Percentiles rank a stretch among this genome's conserved stretches.
Conservation (phyloP, 2,888 invertebrate genomes). For the Spisula solida region DNA sequence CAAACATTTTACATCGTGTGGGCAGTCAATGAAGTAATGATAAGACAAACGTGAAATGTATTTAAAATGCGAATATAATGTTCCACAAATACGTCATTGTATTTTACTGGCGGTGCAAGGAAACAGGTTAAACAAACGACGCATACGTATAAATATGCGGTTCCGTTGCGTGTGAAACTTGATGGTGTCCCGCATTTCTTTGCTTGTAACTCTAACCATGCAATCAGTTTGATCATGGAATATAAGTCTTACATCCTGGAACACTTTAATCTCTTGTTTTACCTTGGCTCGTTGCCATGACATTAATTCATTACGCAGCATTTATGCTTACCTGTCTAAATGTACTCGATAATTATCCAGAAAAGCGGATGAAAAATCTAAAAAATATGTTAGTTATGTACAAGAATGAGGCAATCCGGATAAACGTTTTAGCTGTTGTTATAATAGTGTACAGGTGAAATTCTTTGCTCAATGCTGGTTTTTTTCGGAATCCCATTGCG, state of each 20-base stretch:
- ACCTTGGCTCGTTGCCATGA: background rate
- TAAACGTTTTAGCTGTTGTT: background rate
- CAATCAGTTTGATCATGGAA: background rate
- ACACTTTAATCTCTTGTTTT: background rate
- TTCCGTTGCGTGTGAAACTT: background rate
- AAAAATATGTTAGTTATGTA: slow-evolving; percentile 7
- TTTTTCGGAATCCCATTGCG: too few species aligned
- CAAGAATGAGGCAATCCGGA: background rate
- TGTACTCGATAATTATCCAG: background rate
- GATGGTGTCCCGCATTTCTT: background rate
- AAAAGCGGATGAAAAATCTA: slow-evolving; percentile 6
- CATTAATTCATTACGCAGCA: slow-evolving; percentile 7
- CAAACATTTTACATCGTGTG: too few species aligned
- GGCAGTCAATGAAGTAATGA: too few species aligned
- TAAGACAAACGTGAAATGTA: too few species aligned
- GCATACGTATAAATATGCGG: background rate
- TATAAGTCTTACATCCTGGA: background rate
- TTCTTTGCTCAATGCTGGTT: too few species aligned
- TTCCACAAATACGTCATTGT: too few species aligned
- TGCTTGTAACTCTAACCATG: background rate
- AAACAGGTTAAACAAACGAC: background rate
- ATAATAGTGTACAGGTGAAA: background rate
- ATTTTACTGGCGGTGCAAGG: too few species aligned
- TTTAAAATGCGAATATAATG: too few species aligned
- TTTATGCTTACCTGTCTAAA: slow-evolving; percentile 20